A percentile compares a stretch with the other conserved stretches of the same genome.
phyloP scores from a whole-genome alignment of 2,113 vertebrate species.

The Haplochromis burtoni region DNA sequence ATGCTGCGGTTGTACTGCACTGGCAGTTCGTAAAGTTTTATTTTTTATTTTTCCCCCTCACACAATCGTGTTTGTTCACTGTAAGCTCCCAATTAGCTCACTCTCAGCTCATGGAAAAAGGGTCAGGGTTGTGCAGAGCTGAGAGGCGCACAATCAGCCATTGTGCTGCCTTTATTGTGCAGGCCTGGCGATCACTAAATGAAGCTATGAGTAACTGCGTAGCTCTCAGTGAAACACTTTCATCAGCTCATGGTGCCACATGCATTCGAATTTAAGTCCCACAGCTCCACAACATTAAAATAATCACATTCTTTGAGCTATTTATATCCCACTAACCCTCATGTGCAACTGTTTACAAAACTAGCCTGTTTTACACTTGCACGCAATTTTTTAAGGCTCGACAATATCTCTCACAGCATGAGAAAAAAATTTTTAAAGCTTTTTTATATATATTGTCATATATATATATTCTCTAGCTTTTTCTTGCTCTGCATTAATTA shows the following conservation, averaged over 20 bases:
- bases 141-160: constrained; percentile 34
- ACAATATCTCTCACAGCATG: neutral
- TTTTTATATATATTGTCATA: no score
- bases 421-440: no score
- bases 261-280: neutral
- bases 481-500: neutral
- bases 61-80: constrained; percentile 7
- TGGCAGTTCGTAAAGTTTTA: neutral
- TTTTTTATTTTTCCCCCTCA: neutral
- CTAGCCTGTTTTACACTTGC: neutral
- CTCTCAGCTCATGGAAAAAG: constrained; percentile 12
- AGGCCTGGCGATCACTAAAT: constrained; percentile 20
- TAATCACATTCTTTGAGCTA: neutral
- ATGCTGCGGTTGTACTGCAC: neutral
- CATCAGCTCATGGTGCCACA: neutral
- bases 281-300: neutral
- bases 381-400: no score
- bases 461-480: neutral
- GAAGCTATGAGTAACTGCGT: neutral
- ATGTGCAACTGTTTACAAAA: neutral
- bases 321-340: neutral
- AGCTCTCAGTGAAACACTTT: constrained; percentile 8
- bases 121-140: neutral
- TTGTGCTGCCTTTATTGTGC: constrained; percentile 35
- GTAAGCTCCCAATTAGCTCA: constrained; percentile 6